Conservation (phyloP, 1,140 invertebrate species). For the Dendrolimus punctatus region DNA sequence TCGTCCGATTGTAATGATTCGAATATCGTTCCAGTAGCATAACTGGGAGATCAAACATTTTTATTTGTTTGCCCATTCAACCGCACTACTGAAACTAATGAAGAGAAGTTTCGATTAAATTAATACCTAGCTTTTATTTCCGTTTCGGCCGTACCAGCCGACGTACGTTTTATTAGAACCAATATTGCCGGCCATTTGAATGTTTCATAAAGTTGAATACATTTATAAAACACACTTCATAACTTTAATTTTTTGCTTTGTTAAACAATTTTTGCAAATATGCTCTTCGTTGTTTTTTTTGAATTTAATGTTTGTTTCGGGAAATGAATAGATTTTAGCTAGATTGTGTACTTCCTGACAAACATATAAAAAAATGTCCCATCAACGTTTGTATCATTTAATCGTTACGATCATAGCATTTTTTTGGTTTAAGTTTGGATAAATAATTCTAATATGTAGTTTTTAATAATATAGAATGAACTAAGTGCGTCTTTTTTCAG, state of each 20-base stretch:
- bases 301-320: background rate
- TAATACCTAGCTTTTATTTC: slow-evolving; percentile 56
- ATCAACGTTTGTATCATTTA: too few relatives aligned
- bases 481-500: too few relatives aligned
- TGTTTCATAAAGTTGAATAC: slow-evolving; percentile 22
- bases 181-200: slow-evolving; percentile 9
- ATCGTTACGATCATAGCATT: too few relatives aligned
- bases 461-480: too few relatives aligned
- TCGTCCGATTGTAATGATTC: slow-evolving; percentile 45
- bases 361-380: too few relatives aligned
- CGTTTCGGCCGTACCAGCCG: slow-evolving; percentile 32
- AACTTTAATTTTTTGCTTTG: slow-evolving; percentile 27
- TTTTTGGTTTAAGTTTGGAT: too few relatives aligned
- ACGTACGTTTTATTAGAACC: slow-evolving; percentile 29
- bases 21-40: slow-evolving; percentile 51
- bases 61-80: slow-evolving; percentile 62
- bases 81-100: slow-evolving; percentile 62
- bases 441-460: too few relatives aligned
- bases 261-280: slow-evolving; percentile 3
- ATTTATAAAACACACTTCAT: slow-evolving; percentile 39
- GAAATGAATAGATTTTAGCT: too few relatives aligned
- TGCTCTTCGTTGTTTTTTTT: slow-evolving; percentile 5
- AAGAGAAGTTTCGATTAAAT: slow-evolving; percentile 64
- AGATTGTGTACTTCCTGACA: too few relatives aligned
- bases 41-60: slow-evolving; percentile 61